Evolutionary conservation across 2,113 vertebrate species (phyloP).

Genomic region (Salminus brasiliensis): DNA sequence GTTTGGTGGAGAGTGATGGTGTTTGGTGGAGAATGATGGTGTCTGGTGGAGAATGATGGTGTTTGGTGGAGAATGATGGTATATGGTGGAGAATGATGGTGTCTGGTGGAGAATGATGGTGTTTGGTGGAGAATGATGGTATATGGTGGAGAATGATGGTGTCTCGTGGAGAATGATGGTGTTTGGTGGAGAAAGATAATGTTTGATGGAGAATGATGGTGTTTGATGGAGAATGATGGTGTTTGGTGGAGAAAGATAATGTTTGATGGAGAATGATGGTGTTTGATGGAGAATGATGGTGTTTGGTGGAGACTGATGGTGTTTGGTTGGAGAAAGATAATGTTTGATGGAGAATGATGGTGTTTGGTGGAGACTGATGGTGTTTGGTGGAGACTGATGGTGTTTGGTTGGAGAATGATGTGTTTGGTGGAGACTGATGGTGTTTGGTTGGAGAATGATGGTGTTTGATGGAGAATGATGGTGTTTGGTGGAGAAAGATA

Average conservation of each 20-base stretch:
- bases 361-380: not conserved
- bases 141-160: too few relatives aligned
- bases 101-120: not conserved
- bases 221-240: not conserved
- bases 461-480: too few relatives aligned
- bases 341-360: not conserved
- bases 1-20: not conserved
- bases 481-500: not conserved
- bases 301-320: not conserved
- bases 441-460: not conserved
- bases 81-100: not conserved
- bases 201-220: not conserved
- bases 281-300: not conserved
- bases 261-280: not conserved
- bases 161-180: too few relatives aligned
- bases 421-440: not conserved
- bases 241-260: not conserved
- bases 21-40: not conserved
- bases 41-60: not conserved
- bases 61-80: not conserved
- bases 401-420: too few relatives aligned
- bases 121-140: not conserved
- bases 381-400: too few relatives aligned
- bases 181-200: not conserved
- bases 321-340: not conserved